Conservation (phyloP, 1,140 invertebrate species). For the Diuraphis noxia region DNA sequence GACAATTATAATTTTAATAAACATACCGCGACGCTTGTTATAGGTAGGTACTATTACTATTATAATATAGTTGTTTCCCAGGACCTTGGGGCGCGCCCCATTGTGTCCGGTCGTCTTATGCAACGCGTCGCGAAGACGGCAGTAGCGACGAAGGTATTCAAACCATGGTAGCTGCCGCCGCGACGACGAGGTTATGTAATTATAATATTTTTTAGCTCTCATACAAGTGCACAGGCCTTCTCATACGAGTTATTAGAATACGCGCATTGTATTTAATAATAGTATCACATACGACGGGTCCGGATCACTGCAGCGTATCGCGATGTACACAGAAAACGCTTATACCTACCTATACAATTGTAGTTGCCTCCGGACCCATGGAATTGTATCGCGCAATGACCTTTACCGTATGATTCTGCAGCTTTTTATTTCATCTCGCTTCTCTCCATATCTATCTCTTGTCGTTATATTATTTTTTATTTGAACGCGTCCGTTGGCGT, state of each 20-base stretch:
- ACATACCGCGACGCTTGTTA: background rate
- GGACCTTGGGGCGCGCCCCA: constrained; percentile 30
- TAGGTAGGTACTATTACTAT: background rate
- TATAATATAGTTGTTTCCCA: constrained; percentile 26
- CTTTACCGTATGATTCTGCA: background rate
- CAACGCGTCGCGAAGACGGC: constrained; percentile 10
- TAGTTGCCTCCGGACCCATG: background rate
- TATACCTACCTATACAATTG: background rate
- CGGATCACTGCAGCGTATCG: background rate
- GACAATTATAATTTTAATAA: background rate
- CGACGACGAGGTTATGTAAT: background rate
- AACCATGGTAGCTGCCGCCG: background rate
- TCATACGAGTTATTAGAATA: background rate
- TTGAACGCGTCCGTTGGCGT: background rate
- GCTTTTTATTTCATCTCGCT: background rate
- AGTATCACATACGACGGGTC: background rate
- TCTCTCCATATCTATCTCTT: background rate
- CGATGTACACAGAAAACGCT: background rate
- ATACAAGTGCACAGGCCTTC: background rate
- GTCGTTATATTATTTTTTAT: background rate
- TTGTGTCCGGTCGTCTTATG: constrained; percentile 29
- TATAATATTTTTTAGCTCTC: constrained; percentile 3
- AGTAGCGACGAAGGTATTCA: background rate
- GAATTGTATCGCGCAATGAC: background rate
- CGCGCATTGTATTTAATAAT: background rate